A percentile compares a stretch with the other conserved stretches of the same genome.
phyloP scores from a whole-genome alignment of 2,888 invertebrate species.

The Bruchidius siliquastri region DNA sequence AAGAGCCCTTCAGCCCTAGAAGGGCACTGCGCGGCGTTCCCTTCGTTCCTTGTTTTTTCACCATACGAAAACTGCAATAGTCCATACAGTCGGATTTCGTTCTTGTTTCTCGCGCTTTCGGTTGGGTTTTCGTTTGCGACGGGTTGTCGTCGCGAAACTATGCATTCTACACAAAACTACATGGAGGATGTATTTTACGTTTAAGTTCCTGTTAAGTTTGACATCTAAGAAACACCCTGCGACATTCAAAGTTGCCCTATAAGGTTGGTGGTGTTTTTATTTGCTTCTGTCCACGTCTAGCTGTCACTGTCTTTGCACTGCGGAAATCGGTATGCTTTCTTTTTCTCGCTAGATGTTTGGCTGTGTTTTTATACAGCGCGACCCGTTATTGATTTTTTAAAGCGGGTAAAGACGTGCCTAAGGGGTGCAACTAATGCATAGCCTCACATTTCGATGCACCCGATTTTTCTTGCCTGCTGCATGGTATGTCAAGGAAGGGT shows the following conservation, averaged over 20 bases:
- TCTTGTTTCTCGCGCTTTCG: neutral
- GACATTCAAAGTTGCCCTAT: neutral
- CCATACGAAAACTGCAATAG: neutral
- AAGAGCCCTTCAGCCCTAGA: conserved; percentile 43
- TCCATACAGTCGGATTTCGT: neutral
- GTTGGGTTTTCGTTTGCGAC: conserved; percentile 6
- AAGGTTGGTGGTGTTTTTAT: neutral
- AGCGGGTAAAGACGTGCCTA: neutral
- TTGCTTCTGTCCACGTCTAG: neutral
- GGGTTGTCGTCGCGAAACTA: neutral
- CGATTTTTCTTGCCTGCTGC: neutral
- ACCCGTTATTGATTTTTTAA: neutral
- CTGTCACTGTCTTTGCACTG: neutral
- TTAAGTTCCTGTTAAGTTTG: neutral
- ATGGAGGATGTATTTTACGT: neutral
- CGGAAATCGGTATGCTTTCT: neutral
- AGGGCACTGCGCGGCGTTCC: conserved; percentile 24
- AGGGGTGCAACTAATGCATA: neutral
- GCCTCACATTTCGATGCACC: neutral
- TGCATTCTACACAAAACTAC: neutral
- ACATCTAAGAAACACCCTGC: neutral
- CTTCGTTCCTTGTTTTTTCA: neutral
- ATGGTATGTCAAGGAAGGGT: no score
- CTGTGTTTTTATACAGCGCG: neutral
- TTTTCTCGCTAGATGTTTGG: neutral